Evolutionary conservation across 2,888 invertebrate genomes (phyloP).

Genomic region (Cosmorhoe ocellata): DNA sequence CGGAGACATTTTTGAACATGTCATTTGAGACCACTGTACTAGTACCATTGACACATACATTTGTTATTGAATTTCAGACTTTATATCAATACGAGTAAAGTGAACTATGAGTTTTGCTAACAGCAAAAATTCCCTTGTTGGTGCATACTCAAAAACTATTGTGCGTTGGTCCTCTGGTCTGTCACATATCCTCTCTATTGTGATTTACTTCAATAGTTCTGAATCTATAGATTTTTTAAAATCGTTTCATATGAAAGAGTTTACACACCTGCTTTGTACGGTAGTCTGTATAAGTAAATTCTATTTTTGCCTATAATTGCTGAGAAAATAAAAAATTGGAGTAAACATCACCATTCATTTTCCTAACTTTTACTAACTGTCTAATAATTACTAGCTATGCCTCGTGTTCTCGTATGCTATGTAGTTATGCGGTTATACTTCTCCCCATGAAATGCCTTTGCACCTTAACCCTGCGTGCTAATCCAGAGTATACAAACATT

Average conservation of each 20-base stretch:
- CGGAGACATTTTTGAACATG: constrained; percentile 79
- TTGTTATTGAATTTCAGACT: constrained; percentile 37
- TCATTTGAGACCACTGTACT: constrained; percentile 58
- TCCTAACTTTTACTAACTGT: no score
- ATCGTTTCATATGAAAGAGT: constrained; percentile 63
- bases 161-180: constrained; percentile 71
- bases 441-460: no score
- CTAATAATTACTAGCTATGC: no score
- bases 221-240: constrained; percentile 59
- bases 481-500: no score
- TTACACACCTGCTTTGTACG: constrained; percentile 68
- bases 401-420: no score
- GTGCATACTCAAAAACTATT: constrained; percentile 67
- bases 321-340: constrained; percentile 26
- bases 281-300: constrained; percentile 34
- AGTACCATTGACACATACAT: constrained; percentile 9
- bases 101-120: not conserved
- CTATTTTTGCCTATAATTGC: constrained; percentile 35
- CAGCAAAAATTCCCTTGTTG: constrained; percentile 40
- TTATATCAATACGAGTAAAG: constrained; percentile 28
- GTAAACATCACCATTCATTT: not conserved
- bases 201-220: constrained; percentile 67
- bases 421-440: no score
- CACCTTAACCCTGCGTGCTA: no score
- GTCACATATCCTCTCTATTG: constrained; percentile 80